Evolutionary conservation across 2,797 vertebrate species (phyloP), one percentile per base, ranked within the genome.

Genomic region (Falco cherrug): DNA sequence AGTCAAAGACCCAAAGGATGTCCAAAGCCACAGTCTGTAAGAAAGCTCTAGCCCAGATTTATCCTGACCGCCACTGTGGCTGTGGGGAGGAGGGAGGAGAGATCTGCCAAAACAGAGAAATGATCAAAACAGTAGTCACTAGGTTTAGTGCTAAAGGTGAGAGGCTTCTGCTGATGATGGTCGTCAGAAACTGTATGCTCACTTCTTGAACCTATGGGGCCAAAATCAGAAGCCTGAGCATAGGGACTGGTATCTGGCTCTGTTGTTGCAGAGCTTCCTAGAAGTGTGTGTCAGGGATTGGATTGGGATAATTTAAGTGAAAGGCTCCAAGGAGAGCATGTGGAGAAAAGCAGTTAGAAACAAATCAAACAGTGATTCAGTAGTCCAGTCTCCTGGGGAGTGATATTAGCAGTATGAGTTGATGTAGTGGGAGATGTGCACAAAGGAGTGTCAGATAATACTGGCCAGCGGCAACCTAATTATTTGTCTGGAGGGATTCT

Each of bases 181-280:
- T 2, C 6, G 12, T n/a, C 6, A 5, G 37, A 18, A 87, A 21
- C 35, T 0, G 0, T 4, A 2, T 16, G 39, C n/a, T 81, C 9
- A 0, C 37, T 43, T 75, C 51, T 25, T 39, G 76, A 86, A 60
- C 17, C 29, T 13, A 0, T 3, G 26, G 25, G 28, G 28, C 51
- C 54, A 47, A 50, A 77, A 41, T 54, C 31, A 33, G 85, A 63
- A 76, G 31, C 37, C 10, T 25, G 29, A 67, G 63, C 6, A 0
- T 2, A 56, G 13, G 28, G 31, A 31, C 20, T 11, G 31, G 17
- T n/a, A 41, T 28, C 51, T 45, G 48, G 25, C 59, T 86, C 37
- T 7, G 0, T 51, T 61, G 51, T 61, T 80, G 56, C 60, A 31
- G 43, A 47, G 48, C 64, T 89, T 57, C 51, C 56, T 82, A 22